Base-by-base conservation (phyloP, 2,888 invertebrate genomes). In the Chymomyza amoena region DNA sequence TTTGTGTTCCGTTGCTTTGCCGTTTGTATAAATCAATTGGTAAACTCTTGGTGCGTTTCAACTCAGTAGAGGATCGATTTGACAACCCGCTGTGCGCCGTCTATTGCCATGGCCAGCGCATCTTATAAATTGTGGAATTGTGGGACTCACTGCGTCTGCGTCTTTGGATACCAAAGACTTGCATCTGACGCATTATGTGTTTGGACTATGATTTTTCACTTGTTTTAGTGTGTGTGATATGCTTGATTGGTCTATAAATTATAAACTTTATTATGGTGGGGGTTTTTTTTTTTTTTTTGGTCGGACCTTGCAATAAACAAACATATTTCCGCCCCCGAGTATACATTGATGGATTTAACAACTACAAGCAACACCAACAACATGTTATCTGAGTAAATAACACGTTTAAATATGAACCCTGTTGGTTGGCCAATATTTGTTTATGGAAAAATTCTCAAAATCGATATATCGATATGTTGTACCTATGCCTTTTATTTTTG, bases 81-180 rank as follows among this genome's bases (percentile, higher is more conserved):
- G 90, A 88, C 87, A 85, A 81, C 89, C 88, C 85, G 89, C 89
- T 90, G 89, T 77, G 90, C 81, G 75, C 52, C 82, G 83, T 80
- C 83, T 85, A 84, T 80, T 82, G 82, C 77, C 82, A 13, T 10
- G 57, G 57, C 57, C 57, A 79, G 82, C 78, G 80, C 82, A 80
- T 84, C 83, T 86, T 85, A 84, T 84, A 84, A 87, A 84, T 84
- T 85, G 87, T 85, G 70, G 73, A 84, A 84, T 84, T 85, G 87
- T 85, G 70, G 73, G 73, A 63, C 76, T 71, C 32, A 20, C 25
- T 52, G 28, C 51, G 28, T 28, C 32, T n/a, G 16, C 45, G 10
- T 54, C 64, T 2, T n/a, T 51, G 20, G 36, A 6, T 16, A 6
- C 59, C 18, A 1, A 9, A 28, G 57, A 13, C n/a, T 13, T 28